These are phyloP conservation scores for Anhinga anhinga DNA, from an alignment of 2,113 vertebrate genomes.

Conservation along the genomic window DNA sequence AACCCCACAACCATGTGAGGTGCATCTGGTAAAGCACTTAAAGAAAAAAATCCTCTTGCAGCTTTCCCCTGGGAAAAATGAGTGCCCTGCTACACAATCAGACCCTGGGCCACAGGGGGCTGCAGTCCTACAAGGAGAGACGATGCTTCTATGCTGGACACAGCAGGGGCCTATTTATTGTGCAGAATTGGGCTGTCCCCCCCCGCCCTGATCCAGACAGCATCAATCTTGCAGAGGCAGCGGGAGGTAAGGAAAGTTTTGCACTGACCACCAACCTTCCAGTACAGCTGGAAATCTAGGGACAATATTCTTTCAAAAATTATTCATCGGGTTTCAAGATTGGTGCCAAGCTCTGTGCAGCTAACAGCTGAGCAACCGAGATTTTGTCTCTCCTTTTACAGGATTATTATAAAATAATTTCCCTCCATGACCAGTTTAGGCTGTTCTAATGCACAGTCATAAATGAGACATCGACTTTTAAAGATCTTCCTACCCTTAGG, in stretches of 20 bases:
- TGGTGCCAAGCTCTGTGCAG: neutral
- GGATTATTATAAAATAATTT: slow-evolving; percentile 34
- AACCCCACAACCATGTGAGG: neutral
- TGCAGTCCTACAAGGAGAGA: neutral
- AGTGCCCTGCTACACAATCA: neutral
- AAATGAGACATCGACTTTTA: slow-evolving; percentile 35
- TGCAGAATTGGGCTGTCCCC: neutral
- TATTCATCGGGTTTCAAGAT: neutral
- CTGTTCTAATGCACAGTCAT: neutral
- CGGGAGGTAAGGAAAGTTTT: neutral
- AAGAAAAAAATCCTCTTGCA: neutral
- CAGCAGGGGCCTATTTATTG: neutral
- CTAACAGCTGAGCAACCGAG: neutral
- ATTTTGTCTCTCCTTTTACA: slow-evolving; percentile 1
- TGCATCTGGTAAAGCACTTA: neutral
- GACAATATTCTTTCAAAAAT: neutral
- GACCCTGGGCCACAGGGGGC: neutral
- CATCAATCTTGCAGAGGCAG: slow-evolving; percentile 15
- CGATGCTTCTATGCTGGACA: neutral
- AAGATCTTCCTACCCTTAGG: slow-evolving; percentile 48
- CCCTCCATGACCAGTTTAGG: neutral
- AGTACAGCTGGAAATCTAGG: neutral
- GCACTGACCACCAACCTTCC: neutral
- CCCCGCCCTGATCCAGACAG: neutral
- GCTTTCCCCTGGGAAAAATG: neutral